These are phyloP conservation scores for Neolamprologus modestus DNA, from an alignment of 2,113 vertebrate species.

Conservation along the genomic window DNA sequence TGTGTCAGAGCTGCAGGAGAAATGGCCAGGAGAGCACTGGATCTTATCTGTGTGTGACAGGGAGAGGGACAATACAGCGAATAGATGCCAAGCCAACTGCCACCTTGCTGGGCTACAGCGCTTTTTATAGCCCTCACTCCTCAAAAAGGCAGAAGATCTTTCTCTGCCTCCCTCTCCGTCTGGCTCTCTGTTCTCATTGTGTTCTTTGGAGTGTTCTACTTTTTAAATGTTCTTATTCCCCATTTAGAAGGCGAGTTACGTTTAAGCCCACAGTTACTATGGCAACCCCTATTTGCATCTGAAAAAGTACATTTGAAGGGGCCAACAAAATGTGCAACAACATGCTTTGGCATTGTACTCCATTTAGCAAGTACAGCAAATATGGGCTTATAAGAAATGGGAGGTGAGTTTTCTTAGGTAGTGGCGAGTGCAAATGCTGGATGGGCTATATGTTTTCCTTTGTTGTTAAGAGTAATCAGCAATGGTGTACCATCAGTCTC, in stretches of 20 bases:
- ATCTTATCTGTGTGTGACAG: constrained; percentile 64
- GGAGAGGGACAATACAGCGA: constrained; percentile 60
- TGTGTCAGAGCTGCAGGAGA: constrained; percentile 25
- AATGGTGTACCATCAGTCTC: background rate
- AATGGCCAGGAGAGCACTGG: constrained; percentile 24
- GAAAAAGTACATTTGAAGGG: constrained; percentile 68
- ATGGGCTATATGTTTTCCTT: background rate
- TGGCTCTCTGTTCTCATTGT: constrained; percentile 46
- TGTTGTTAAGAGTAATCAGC: background rate
- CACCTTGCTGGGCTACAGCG: constrained; percentile 50
- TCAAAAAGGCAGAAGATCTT: constrained; percentile 44
- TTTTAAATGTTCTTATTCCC: constrained; percentile 66
- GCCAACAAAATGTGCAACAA: constrained; percentile 58
- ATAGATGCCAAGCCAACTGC: constrained; percentile 65
- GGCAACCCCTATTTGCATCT: constrained; percentile 77
- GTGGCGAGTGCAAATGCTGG: background rate
- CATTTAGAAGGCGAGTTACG: constrained; percentile 65
- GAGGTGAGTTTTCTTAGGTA: background rate
- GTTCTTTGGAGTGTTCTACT: constrained; percentile 63
- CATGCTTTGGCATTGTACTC: constrained; percentile 35
- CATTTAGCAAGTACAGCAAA: constrained; percentile 37
- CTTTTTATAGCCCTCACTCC: constrained; percentile 62
- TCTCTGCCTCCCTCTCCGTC: constrained; percentile 16
- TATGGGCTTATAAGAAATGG: background rate
- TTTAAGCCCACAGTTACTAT: constrained; percentile 75